Percentiles rank a stretch among this genome's conserved stretches.
These are phyloP conservation scores for Catagonus wagneri DNA, from an alignment of 2,113 vertebrate genomes.

Conservation along the genomic window DNA sequence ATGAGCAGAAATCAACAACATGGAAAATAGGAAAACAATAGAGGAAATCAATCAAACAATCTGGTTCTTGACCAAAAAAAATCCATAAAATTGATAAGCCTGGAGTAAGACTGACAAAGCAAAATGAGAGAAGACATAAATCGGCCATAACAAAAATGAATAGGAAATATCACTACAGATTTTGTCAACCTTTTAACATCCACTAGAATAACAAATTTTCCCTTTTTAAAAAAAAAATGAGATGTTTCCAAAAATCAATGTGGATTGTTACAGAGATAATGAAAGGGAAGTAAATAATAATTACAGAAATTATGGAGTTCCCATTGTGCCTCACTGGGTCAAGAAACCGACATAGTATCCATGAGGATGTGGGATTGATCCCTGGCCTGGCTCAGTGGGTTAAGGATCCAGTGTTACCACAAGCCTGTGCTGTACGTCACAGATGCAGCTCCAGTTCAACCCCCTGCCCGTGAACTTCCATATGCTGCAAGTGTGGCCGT, in stretches of 20 bases:
- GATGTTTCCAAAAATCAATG: slow-evolving; percentile 93
- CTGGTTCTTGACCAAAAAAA: not conserved
- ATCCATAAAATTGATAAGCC: not conserved
- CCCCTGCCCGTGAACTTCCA: too few relatives aligned
- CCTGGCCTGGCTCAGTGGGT: too few relatives aligned
- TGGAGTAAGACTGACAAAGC: not conserved
- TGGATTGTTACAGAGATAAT: slow-evolving; percentile 91
- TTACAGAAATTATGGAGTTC: slow-evolving; percentile 81
- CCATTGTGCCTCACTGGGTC: too few relatives aligned
- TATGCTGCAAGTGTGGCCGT: too few relatives aligned
- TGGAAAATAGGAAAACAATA: not conserved
- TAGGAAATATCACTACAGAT: not conserved
- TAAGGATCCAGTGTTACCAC: too few relatives aligned
- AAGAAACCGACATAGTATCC: too few relatives aligned
- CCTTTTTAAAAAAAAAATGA: slow-evolving; percentile 88
- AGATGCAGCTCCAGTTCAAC: too few relatives aligned
- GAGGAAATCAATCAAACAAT: not conserved
- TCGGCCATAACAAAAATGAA: not conserved
- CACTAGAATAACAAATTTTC: slow-evolving; percentile 93
- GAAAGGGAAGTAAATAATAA: slow-evolving; percentile 90
- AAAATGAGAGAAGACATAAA: not conserved
- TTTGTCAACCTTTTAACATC: slow-evolving; percentile 82
- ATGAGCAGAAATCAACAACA: not conserved
- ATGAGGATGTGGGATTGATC: too few relatives aligned
- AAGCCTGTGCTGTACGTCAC: too few relatives aligned